Base-by-base conservation (phyloP, 1,140 invertebrate species). In the Uloborus diversus region DNA sequence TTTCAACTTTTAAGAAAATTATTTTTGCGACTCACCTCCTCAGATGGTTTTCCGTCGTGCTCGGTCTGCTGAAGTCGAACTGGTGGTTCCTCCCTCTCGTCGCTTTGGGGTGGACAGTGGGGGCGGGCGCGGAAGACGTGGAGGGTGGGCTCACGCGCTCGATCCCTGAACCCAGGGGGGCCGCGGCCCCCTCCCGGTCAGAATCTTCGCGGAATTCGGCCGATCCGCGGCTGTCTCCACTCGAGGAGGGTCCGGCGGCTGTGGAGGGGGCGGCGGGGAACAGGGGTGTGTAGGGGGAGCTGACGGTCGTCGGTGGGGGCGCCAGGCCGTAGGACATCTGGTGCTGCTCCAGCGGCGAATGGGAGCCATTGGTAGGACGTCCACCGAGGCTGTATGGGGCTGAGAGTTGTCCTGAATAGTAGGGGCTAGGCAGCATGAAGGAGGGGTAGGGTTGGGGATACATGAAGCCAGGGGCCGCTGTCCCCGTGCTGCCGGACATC, bases 151-250 rank as follows among this genome's bases (percentile, higher is more conserved):
- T 42, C 17, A 13, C 17, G 37, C 17, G 9, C 37, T 9, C 9
- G 17, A 9, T 42, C 9, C 37, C 17, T 9, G 17, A 9, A 13
- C 9, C 37, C 17, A 17, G 37, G 37, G 37, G 17, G 17, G 37
- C 37, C 17, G 37, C 20, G 23, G 27, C 51, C 9, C 42, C 64
- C 23, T 69, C 66, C 23, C 56, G 53, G 49, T 71, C 69, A 14
- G 69, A 71, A 7, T 71, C 69, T 2, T 71, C 53, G 25, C 53
- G 57, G 13, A 35, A 56, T 17, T 71, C 69, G 7, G 56, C 13
- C 3, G 69, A 71, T 11, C 69, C 69, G 1, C 56, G 28, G 49
- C 69, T 71, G 53, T 71, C 69, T 4, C 69, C 69, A 23, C 69
- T 61, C 9, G 49, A 14, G 42, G 20, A 30, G 17, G 30, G 30